A percentile compares a stretch with the other conserved stretches of the same genome.
Conservation (phyloP, 2,113 vertebrate genomes). For the Carlito syrichta region DNA sequence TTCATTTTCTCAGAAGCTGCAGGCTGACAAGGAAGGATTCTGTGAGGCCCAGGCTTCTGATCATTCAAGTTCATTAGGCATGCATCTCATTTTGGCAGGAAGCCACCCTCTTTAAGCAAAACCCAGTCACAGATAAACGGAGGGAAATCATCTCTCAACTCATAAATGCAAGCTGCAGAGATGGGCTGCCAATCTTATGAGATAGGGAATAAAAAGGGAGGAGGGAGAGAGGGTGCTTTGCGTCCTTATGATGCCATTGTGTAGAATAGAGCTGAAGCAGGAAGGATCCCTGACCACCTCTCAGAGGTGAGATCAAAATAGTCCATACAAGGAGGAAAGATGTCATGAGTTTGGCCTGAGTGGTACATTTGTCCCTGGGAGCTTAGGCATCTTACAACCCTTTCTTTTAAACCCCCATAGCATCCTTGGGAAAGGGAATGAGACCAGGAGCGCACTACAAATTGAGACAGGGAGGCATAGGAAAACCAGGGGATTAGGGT, state of each 20-base stretch:
- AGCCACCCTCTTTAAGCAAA: not conserved
- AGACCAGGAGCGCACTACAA: not conserved
- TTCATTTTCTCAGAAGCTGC: not conserved
- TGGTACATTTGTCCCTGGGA: not conserved
- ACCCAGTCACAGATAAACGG: not conserved
- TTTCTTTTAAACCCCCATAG: not conserved
- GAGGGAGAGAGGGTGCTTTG: not conserved
- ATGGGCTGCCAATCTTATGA: not conserved
- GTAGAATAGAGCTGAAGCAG: not conserved
- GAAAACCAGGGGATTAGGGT: not conserved
- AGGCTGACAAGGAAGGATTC: not conserved
- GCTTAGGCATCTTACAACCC: not conserved
- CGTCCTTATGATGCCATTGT: not conserved
- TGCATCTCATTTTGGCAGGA: conserved; percentile 13
- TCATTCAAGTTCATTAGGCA: not conserved
- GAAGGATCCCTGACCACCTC: not conserved
- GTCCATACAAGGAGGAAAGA: not conserved
- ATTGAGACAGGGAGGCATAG: not conserved
- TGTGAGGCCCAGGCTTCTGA: not conserved
- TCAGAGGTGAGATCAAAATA: not conserved
- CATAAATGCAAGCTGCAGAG: conserved; percentile 26
- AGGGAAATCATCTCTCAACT: not conserved
- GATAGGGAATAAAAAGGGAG: not conserved
- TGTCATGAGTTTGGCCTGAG: not conserved
- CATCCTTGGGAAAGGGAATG: not conserved